These are phyloP conservation scores for Periplaneta americana DNA, from an alignment of 1,140 invertebrate species.

Conservation along the genomic window DNA sequence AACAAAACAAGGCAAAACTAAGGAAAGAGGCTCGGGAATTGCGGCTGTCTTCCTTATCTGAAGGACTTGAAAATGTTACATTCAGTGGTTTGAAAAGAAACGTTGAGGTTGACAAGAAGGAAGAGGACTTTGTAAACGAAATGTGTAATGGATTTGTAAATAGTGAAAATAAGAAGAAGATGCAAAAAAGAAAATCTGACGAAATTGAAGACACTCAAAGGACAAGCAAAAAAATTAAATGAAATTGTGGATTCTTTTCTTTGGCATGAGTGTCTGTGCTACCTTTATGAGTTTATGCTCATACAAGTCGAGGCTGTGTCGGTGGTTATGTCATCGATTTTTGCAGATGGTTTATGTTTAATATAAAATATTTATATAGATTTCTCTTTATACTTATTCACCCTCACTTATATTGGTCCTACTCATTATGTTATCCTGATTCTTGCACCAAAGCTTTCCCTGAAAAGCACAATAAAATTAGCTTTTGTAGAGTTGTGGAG, in stretches of 20 bases:
- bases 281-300: background rate
- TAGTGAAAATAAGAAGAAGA: background rate
- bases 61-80: constrained; percentile 30
- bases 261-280: too few species aligned
- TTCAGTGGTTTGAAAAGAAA: background rate
- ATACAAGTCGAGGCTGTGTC: background rate
- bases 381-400: too few species aligned
- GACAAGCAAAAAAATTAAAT: background rate
- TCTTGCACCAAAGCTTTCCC: too few species aligned
- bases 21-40: constrained; percentile 42
- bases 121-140: background rate
- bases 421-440: too few species aligned
- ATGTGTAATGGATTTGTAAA: background rate
- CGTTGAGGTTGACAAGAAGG: background rate
- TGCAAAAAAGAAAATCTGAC: background rate
- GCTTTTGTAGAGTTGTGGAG: too few species aligned
- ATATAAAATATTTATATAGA: too few species aligned
- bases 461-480: too few species aligned
- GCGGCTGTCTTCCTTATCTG: constrained; percentile 34
- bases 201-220: background rate
- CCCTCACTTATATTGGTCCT: too few species aligned
- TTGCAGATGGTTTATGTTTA: too few species aligned
- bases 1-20: constrained; percentile 26
- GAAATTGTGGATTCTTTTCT: background rate
- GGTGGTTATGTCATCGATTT: too few species aligned